A percentile compares a stretch with the other conserved stretches of the same genome.
Evolutionary conservation across 2,888 invertebrate species (phyloP).

Genomic region (Cistogaster globosa): DNA sequence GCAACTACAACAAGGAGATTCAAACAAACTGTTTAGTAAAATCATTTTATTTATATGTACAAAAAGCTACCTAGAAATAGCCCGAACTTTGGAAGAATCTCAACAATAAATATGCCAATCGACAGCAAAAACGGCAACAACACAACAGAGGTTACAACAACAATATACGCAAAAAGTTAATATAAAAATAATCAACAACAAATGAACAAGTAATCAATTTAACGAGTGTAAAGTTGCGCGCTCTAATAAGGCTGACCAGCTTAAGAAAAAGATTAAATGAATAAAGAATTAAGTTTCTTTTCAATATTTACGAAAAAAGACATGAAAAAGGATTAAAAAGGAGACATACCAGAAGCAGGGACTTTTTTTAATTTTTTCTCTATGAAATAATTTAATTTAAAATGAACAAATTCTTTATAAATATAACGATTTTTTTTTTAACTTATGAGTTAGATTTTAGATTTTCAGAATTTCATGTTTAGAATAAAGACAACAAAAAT

Average conservation of each 20-base stretch:
- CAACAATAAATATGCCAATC: slow-evolving; percentile 33
- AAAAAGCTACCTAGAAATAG: slow-evolving; percentile 44
- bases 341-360: too few relatives aligned
- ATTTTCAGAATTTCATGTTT: too few relatives aligned
- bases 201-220: slow-evolving; percentile 62
- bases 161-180: neutral
- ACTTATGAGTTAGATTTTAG: too few relatives aligned
- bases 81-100: slow-evolving; percentile 40
- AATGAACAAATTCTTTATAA: too few relatives aligned
- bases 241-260: slow-evolving; percentile 42
- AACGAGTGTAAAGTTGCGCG: slow-evolving; percentile 56
- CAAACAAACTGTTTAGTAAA: slow-evolving; percentile 39
- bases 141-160: slow-evolving; percentile 19
- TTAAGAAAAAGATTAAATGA: neutral
- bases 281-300: neutral
- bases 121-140: slow-evolving; percentile 32
- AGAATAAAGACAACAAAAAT: too few relatives aligned
- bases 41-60: slow-evolving; percentile 33
- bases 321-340: too few relatives aligned
- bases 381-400: too few relatives aligned
- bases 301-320: too few relatives aligned
- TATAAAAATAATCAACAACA: slow-evolving; percentile 42
- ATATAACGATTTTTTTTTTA: too few relatives aligned
- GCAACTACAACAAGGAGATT: slow-evolving; percentile 26
- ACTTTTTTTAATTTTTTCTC: too few relatives aligned